A percentile compares a stretch with the other conserved stretches of the same genome.
Evolutionary conservation across 2,113 vertebrate species (phyloP).

Genomic region (Ursus arctos): DNA sequence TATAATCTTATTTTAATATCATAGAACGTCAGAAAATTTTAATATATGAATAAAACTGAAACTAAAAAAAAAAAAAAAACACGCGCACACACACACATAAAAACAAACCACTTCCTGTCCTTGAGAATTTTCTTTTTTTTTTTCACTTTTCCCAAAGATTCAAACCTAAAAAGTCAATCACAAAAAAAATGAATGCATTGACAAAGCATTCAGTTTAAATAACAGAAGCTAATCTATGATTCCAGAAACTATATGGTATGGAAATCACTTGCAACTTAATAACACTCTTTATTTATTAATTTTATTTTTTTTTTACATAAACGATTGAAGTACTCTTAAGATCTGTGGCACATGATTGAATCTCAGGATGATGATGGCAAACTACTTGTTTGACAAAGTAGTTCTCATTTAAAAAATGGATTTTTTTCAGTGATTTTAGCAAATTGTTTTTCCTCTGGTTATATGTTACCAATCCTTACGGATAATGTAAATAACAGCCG

Average conservation of each 20-base stretch:
- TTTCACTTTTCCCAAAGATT: not conserved
- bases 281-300: not conserved
- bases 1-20: not conserved
- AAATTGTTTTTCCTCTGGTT: not conserved
- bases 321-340: not conserved
- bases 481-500: not conserved
- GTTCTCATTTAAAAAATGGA: not conserved
- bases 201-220: not conserved
- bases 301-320: not conserved
- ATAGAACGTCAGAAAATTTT: not conserved
- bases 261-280: not conserved
- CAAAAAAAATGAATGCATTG: not conserved
- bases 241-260: not conserved
- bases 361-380: not conserved
- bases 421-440: constrained; percentile 30
- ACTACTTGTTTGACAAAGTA: not conserved
- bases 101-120: not conserved
- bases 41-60: not conserved
- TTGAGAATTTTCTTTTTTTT: not conserved
- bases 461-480: not conserved
- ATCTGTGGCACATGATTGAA: not conserved
- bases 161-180: not conserved
- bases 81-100: not conserved
- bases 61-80: not conserved
- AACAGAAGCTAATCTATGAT: not conserved